A percentile compares a stretch with the other conserved stretches of the same genome.
Conservation (phyloP, 2,888 invertebrate species). For the Drosophila nigricruria region DNA sequence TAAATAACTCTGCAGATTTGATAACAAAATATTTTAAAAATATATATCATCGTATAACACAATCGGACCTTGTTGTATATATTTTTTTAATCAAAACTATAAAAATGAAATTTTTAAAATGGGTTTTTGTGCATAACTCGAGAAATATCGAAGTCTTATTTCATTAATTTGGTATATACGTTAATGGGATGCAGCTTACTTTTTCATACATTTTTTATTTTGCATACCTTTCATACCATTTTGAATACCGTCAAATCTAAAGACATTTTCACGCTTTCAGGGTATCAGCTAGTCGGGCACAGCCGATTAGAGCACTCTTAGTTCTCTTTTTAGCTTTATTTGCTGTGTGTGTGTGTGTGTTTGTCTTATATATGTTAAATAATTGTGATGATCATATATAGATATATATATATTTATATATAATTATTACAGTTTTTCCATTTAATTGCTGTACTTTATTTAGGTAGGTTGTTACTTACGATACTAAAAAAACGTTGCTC, state of each 20-base stretch:
- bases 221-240: not conserved
- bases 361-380: conserved; percentile 9
- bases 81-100: not conserved
- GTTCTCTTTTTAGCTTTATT: conserved; percentile 55
- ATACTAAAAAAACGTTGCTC: conserved; percentile 69
- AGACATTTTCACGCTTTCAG: not conserved
- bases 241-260: not conserved
- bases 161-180: not conserved
- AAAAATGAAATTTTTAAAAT: not conserved
- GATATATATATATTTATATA: conserved; percentile 4
- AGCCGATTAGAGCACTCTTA: conserved; percentile 14
- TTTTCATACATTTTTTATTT: not conserved
- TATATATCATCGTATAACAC: not conserved
- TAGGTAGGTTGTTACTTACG: conserved; percentile 80
- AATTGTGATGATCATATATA: conserved; percentile 7
- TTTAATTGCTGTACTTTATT: conserved; percentile 48
- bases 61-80: not conserved
- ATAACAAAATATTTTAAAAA: not conserved
- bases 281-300: conserved; percentile 8
- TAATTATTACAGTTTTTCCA: conserved; percentile 32
- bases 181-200: not conserved
- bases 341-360: conserved; percentile 16
- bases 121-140: not conserved
- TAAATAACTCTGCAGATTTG: too few relatives aligned
- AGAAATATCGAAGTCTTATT: not conserved